Percentiles rank a stretch among this genome's conserved stretches.
Evolutionary conservation across 2,797 vertebrate genomes (phyloP).

Genomic region (Mallotus villosus): DNA sequence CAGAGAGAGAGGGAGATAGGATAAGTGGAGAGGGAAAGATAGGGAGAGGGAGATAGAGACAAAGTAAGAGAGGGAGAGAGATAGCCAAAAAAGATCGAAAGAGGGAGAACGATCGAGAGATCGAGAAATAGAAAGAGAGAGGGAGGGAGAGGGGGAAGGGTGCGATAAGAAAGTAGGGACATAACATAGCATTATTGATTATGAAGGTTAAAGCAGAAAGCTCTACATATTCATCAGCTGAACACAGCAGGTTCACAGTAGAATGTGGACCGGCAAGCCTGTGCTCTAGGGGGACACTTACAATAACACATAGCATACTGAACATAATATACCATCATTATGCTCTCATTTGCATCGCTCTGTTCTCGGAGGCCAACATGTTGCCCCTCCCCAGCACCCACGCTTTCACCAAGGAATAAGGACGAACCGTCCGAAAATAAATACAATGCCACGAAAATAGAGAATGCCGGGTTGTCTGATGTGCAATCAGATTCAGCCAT

Average conservation of each 20-base stretch:
- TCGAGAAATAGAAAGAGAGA: slow-evolving; percentile 1
- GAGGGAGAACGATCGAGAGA: slow-evolving; percentile 21
- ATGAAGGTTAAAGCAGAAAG: slow-evolving; percentile 41
- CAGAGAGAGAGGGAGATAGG: slow-evolving; percentile 23
- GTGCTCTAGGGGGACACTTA: slow-evolving; percentile 3
- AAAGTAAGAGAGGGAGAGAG: slow-evolving; percentile 7
- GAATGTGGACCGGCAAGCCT: slow-evolving; percentile 32
- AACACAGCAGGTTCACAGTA: slow-evolving; percentile 15
- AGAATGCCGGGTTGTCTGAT: slow-evolving; percentile 19
- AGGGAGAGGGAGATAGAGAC: slow-evolving; percentile 16
- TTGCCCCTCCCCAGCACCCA: slow-evolving; percentile 29
- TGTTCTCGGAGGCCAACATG: slow-evolving; percentile 47
- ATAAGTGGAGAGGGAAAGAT: slow-evolving; percentile 18
- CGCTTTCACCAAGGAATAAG: slow-evolving; percentile 50
- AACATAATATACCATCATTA: slow-evolving; percentile 39
- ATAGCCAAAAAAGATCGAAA: neutral
- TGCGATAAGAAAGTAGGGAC: neutral
- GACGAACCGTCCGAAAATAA: slow-evolving; percentile 39
- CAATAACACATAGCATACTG: slow-evolving; percentile 21
- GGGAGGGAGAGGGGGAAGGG: slow-evolving; percentile 21
- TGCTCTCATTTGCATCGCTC: slow-evolving; percentile 47
- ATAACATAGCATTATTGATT: slow-evolving; percentile 7
- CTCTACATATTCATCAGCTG: slow-evolving; percentile 24
- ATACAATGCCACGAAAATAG: slow-evolving; percentile 32
- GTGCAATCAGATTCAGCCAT: slow-evolving; percentile 9